Conservation (phyloP, 2,797 vertebrate species). For the Etheostoma perlongum region DNA sequence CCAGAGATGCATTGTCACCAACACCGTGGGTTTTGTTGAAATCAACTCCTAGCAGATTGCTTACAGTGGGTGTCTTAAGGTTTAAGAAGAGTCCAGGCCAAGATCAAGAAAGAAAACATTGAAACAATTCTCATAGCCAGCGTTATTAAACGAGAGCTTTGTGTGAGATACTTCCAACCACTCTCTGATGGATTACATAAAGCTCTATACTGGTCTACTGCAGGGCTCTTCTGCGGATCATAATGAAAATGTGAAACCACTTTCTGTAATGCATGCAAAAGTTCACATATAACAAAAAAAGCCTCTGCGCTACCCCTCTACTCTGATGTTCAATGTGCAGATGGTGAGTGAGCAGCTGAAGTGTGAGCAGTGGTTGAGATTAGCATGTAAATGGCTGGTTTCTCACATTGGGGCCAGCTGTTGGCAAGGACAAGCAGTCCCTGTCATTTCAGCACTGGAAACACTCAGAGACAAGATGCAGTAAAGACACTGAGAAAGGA, state of each 20-base stretch:
- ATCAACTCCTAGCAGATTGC: not conserved
- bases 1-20: not conserved
- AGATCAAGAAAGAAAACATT: not conserved
- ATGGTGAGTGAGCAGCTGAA: slow-evolving; percentile 54
- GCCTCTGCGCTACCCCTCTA: slow-evolving; percentile 46
- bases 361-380: slow-evolving; percentile 76
- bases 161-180: slow-evolving; percentile 16
- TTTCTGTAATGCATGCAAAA: slow-evolving; percentile 68
- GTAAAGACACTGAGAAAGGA: slow-evolving; percentile 27
- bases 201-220: slow-evolving; percentile 20
- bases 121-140: not conserved
- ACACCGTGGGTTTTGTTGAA: not conserved
- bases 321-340: slow-evolving; percentile 63
- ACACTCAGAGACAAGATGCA: slow-evolving; percentile 29
- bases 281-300: slow-evolving; percentile 65
- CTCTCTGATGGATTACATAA: slow-evolving; percentile 60
- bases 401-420: slow-evolving; percentile 74
- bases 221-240: slow-evolving; percentile 22
- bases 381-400: slow-evolving; percentile 79
- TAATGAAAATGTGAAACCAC: slow-evolving; percentile 61
- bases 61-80: slow-evolving; percentile 1
- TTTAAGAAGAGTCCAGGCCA: not conserved
- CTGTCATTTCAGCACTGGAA: slow-evolving; percentile 62
- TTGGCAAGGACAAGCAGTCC: slow-evolving; percentile 75
- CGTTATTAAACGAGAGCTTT: slow-evolving; percentile 28